These are phyloP conservation scores for Oedothorax gibbosus DNA, from an alignment of 1,140 invertebrate genomes.

Conservation along the genomic window DNA sequence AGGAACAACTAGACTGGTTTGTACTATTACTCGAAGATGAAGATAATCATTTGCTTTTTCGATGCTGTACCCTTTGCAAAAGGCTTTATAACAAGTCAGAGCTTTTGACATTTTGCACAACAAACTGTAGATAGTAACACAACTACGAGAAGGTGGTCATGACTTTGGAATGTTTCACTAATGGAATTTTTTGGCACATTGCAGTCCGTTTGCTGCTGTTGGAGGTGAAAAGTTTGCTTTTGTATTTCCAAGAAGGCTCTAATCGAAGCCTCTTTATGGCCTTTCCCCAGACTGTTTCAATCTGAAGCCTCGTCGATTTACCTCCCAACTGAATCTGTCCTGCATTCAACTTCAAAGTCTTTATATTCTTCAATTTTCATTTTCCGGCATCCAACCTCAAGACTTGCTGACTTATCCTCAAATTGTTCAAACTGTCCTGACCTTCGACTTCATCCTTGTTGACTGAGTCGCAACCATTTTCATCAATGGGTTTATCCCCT, in stretches of 20 bases:
- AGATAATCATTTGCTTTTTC: constrained; percentile 7
- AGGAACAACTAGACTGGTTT: constrained; percentile 51
- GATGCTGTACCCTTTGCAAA: not conserved
- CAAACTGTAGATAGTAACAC: not conserved
- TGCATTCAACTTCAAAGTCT: too few species aligned
- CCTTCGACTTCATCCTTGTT: not conserved
- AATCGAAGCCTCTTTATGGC: not conserved
- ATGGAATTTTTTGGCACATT: constrained; percentile 44
- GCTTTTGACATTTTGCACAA: not conserved
- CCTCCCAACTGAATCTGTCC: too few species aligned
- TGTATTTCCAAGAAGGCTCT: not conserved
- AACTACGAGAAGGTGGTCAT: constrained; percentile 12
- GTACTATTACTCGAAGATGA: constrained; percentile 26
- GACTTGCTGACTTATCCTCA: too few species aligned
- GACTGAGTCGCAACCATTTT: not conserved
- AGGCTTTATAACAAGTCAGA: not conserved
- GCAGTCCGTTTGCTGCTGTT: constrained; percentile 26
- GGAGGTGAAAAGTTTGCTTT: constrained; percentile 52
- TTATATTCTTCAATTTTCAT: too few species aligned
- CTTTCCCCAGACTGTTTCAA: not conserved
- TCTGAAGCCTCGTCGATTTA: too few species aligned
- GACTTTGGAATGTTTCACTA: constrained; percentile 53
- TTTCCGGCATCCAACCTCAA: too few species aligned
- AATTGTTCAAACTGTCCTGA: not conserved
- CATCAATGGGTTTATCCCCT: not conserved